A percentile compares a stretch with the other conserved stretches of the same genome.
These are phyloP conservation scores for Danio aesculapii DNA, from an alignment of 2,797 vertebrate genomes.

Conservation along the genomic window DNA sequence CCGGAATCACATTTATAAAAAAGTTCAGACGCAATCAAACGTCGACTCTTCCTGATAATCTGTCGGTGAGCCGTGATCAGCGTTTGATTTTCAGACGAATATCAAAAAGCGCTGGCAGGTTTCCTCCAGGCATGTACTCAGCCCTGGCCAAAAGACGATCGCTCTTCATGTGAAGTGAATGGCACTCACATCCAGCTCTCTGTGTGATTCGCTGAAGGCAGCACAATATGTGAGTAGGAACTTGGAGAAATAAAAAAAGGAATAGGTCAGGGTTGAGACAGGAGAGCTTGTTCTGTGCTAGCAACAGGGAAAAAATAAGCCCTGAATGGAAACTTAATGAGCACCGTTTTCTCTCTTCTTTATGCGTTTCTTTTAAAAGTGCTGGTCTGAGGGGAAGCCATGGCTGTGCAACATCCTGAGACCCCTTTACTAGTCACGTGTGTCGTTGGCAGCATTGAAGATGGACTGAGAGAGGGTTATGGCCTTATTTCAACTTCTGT, in stretches of 20 bases:
- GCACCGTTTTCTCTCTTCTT: slow-evolving; percentile 1
- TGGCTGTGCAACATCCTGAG: slow-evolving; percentile 24
- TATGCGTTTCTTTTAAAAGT: slow-evolving; percentile 26
- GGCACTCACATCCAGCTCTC: slow-evolving; percentile 29
- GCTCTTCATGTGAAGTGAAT: slow-evolving; percentile 45
- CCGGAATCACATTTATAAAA: slow-evolving; percentile 28
- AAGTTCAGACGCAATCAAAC: slow-evolving; percentile 50
- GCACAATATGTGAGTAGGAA: slow-evolving; percentile 25
- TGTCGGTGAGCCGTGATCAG: slow-evolving; percentile 16
- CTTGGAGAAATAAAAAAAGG: neutral
- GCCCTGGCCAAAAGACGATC: slow-evolving; percentile 31
- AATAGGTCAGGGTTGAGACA: neutral
- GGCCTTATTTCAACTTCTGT: slow-evolving; percentile 44
- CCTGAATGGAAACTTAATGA: slow-evolving; percentile 32
- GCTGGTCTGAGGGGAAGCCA: neutral
- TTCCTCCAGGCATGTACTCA: slow-evolving; percentile 27
- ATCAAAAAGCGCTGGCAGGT: slow-evolving; percentile 32
- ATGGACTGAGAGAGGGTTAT: slow-evolving; percentile 31
- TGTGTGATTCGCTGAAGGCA: slow-evolving; percentile 40
- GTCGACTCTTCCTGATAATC: slow-evolving; percentile 35
- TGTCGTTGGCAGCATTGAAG: slow-evolving; percentile 36
- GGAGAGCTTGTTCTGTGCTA: slow-evolving; percentile 25
- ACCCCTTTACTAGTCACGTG: slow-evolving; percentile 21
- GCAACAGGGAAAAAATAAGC: slow-evolving; percentile 1
- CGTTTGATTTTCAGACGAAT: slow-evolving; percentile 29